Evolutionary conservation across 2,113 vertebrate genomes (phyloP), one percentile per base, ranked within the genome.

Genomic region (Dipodomys ordii): DNA sequence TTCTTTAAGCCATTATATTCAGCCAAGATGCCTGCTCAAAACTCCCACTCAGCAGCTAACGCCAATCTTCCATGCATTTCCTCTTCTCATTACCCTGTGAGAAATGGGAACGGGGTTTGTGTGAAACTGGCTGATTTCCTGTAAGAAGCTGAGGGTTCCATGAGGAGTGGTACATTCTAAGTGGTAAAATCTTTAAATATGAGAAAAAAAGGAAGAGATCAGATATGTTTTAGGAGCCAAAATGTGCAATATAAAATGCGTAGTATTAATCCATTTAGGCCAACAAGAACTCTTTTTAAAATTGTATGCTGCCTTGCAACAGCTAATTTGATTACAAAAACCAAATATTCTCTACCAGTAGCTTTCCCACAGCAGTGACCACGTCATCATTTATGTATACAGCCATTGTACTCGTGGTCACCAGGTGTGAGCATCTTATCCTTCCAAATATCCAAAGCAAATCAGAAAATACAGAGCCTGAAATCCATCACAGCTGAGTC

Each of bases 391-490:
- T 49, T 83, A 25, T 64, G 53, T 23, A 22, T 8, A 18, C 18
- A 3, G 32, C 6, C 16, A 25, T 15, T 1, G 2, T 10, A 1
- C 0, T 49, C 3, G 3, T 27, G 23, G 28, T 23, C 12, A 35
- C 69, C 46, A 30, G 12, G 0, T 22, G 1, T 30, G 35, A 90
- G 32, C 9, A 39, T 4, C 25, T 71, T 60, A 65, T 65, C 20
- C 6, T 67, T 7, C 69, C 8, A 91, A 74, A 57, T 57, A 79
- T 15, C 62, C 57, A 39, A 12, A 0, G 11, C 44, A 92, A 7
- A 2, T 10, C 46, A 22, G 27, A 39, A 83, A 64, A 39, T 30
- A 53, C 10, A 71, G 44, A 83, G 67, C 46, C 2, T 44, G 64
- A 53, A 64, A 67, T 23, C 27, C 19, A 60, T 15, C 13, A 44